Evolutionary conservation across 2,888 invertebrate genomes (phyloP).

Genomic region (Rhagonycha lutea): DNA sequence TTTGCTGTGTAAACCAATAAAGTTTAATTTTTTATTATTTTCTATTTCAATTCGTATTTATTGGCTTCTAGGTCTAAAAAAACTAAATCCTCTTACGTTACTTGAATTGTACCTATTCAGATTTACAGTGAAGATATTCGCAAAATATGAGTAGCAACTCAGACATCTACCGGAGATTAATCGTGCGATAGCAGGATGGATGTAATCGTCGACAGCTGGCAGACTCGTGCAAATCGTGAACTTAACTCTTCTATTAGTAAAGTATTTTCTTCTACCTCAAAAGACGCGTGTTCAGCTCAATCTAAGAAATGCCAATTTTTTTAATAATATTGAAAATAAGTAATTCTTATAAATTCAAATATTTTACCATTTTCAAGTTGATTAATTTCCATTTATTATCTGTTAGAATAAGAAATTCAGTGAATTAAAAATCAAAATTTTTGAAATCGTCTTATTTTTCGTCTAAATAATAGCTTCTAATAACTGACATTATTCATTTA

Average conservation of each 20-base stretch:
- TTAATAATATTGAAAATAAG: background rate
- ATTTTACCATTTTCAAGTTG: too few relatives aligned
- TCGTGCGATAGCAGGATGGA: conserved; percentile 34
- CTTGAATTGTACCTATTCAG: conserved; percentile 31
- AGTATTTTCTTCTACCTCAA: conserved; percentile 22
- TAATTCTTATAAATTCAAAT: background rate
- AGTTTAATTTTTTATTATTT: background rate
- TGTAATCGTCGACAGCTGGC: conserved; percentile 34
- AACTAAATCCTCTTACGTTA: conserved; percentile 17
- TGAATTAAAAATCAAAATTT: too few relatives aligned
- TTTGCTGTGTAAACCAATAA: background rate
- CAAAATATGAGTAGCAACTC: conserved; percentile 33
- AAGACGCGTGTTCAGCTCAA: conserved; percentile 32
- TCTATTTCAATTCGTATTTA: background rate
- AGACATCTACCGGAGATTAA: conserved; percentile 35
- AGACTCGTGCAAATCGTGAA: conserved; percentile 24
- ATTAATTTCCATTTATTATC: too few relatives aligned
- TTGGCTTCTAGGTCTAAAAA: background rate
- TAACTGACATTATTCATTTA: too few relatives aligned
- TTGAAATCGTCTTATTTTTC: too few relatives aligned
- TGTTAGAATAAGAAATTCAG: too few relatives aligned
- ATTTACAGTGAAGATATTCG: conserved; percentile 33
- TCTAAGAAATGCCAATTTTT: background rate
- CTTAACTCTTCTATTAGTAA: conserved; percentile 19
- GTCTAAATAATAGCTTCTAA: too few relatives aligned